Percentiles rank a stretch among this genome's conserved stretches.
Evolutionary conservation across 2,797 vertebrate species (phyloP).

Genomic region (Acomys russatus): DNA sequence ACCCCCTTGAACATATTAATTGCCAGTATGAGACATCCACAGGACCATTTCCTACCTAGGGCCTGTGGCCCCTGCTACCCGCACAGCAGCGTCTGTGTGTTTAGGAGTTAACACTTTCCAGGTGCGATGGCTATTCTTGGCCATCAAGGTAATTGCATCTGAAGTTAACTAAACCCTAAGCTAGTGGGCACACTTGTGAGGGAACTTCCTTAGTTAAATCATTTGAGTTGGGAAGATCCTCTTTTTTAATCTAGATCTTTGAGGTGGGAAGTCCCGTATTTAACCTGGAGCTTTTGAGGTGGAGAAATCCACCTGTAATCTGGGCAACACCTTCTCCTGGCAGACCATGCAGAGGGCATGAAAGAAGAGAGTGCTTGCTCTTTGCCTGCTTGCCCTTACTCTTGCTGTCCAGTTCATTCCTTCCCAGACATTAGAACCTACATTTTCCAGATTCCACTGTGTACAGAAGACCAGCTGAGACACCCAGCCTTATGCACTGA

Average conservation of each 20-base stretch:
- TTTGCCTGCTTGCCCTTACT: not conserved
- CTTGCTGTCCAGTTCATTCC: not conserved
- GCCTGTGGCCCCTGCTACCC: not conserved
- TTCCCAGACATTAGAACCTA: not conserved
- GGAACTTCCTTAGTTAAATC: not conserved
- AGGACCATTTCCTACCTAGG: not conserved
- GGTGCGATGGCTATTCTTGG: not conserved
- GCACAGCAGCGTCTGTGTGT: not conserved
- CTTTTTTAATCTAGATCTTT: not conserved
- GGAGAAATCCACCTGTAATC: not conserved
- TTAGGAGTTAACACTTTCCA: not conserved
- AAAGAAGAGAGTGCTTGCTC: not conserved
- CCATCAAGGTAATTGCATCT: not conserved
- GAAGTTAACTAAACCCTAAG: not conserved
- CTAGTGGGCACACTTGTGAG: not conserved
- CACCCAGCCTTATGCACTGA: not conserved
- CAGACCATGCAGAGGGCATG: no score
- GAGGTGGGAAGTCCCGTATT: not conserved
- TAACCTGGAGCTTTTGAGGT: not conserved
- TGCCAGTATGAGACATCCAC: not conserved
- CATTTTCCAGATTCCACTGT: not conserved
- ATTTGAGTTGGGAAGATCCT: not conserved
- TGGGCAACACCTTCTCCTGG: not conserved
- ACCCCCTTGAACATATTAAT: no score
- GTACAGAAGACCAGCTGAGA: not conserved